Percentiles rank a stretch among this genome's conserved stretches.
Evolutionary conservation across 30 jellyfish, hydroid and myxozoan genomes (phyloP).

Genomic region (Hydractinia echinata): DNA sequence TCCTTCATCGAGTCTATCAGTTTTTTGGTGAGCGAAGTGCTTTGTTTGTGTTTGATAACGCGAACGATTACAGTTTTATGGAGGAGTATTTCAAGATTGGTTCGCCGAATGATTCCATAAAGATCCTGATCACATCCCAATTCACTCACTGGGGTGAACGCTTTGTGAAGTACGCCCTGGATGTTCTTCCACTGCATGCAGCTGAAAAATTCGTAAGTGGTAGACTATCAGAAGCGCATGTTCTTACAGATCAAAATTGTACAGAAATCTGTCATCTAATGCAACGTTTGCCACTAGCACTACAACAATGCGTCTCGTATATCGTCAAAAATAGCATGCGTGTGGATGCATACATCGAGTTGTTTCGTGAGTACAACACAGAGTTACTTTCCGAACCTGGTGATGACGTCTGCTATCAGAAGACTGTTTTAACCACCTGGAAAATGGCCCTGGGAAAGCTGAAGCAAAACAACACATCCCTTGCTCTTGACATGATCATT

Average conservation of each 20-base stretch:
- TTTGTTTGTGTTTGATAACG: constrained; percentile 45
- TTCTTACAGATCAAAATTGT: neutral
- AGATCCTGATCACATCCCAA: constrained; percentile 39
- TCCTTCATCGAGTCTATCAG: constrained; percentile 31
- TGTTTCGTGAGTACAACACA: constrained; percentile 20
- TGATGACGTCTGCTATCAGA: constrained; percentile 19
- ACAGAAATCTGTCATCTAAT: neutral
- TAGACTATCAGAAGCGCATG: constrained; percentile 30
- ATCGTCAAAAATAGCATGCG: constrained; percentile 28
- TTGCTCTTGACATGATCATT: too few relatives aligned
- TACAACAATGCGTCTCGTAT: constrained; percentile 48
- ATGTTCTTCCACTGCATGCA: constrained; percentile 20
- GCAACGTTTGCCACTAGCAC: constrained; percentile 51
- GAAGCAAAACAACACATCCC: neutral
- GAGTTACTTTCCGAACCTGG: constrained; percentile 16
- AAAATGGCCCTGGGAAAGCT: constrained; percentile 40
- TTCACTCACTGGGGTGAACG: constrained; percentile 39
- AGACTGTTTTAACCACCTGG: constrained; percentile 50
- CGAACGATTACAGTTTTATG: constrained; percentile 24
- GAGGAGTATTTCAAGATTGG: constrained; percentile 19
- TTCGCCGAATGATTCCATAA: constrained; percentile 18
- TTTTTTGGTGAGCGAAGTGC: constrained; percentile 11
- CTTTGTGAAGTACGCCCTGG: constrained; percentile 8
- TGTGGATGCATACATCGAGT: constrained; percentile 27
- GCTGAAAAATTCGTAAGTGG: constrained; percentile 27